These are phyloP conservation scores for Enchytraeus crypticus DNA, from an alignment of 2,888 invertebrate genomes.

Conservation along the genomic window DNA sequence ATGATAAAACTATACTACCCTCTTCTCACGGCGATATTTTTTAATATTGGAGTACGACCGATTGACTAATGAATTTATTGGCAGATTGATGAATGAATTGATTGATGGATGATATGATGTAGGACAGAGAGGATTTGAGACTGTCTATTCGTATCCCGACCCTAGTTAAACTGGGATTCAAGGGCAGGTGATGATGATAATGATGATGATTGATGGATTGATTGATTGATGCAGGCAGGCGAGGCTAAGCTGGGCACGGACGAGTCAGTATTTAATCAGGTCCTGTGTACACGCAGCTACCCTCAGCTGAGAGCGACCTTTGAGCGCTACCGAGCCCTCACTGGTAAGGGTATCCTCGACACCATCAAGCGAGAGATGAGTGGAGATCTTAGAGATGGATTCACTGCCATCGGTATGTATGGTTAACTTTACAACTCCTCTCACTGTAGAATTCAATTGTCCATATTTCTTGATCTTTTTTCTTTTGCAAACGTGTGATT, in stretches of 20 bases:
- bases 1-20: no score
- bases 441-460: not conserved
- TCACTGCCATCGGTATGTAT: constrained; percentile 36
- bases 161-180: no score
- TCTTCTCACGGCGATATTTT: no score
- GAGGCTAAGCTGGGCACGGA: constrained; percentile 36
- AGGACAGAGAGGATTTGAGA: no score
- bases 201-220: no score
- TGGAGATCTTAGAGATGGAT: constrained; percentile 36
- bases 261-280: constrained; percentile 34
- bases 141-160: no score
- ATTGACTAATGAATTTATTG: no score
- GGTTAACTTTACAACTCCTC: constrained; percentile 15
- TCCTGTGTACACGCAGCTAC: constrained; percentile 32
- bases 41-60: no score
- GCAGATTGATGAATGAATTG: no score
- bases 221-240: constrained; percentile 38
- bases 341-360: constrained; percentile 33
- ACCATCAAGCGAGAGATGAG: constrained; percentile 41
- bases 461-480: not conserved
- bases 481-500: no score
- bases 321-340: constrained; percentile 16
- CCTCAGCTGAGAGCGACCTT: constrained; percentile 31
- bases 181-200: no score
- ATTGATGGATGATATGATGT: no score